Base-by-base conservation (phyloP, 2,797 vertebrate genomes). In the Naso thynnoides region DNA sequence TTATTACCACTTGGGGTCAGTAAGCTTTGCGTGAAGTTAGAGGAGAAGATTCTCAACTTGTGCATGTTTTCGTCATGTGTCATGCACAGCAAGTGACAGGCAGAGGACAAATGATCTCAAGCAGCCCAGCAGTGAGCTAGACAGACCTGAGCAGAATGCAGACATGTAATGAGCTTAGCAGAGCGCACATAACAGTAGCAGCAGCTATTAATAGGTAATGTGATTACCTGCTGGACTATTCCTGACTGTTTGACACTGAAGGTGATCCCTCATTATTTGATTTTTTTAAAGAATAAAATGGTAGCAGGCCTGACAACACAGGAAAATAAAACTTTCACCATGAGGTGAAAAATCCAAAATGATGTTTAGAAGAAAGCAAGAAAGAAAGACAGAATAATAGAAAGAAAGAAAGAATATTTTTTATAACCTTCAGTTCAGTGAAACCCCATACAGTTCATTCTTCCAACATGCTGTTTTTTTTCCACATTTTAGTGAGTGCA, bases 131-230 rank as follows among this genome's bases (percentile, higher is more conserved):
- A 53, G 69, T 69, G 63, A 70, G 78, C 68, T 52, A 41, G 53
- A 86, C 71, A 70, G 57, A 52, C 78, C 71, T 42, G 16, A 75
- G 63, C 71, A 72, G 77, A 83, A 76, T 74, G 67, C 68, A 88
- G 82, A 87, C 82, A 53, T 62, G 24, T 93, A 95, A 94, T 90
- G 86, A 90, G 92, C 92, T 95, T 94, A 92, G 27, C 47, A 64
- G 29, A 79, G 68, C 82, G 73, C 83, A 76, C 71, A 72, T 68
- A 89, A 87, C 80, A 77, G 78, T 79, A 76, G 70, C 73, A 76
- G 70, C 73, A 36, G 87, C 88, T 94, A 93, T 93, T 91, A 91
- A 89, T 90, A 91, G 89, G 81, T 90, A 90, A 92, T 88, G 91
- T 88, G 79, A 92, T 93, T 92, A 94, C 70, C 75, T 71, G 58